These are phyloP conservation scores for Craseonycteris thonglongyai DNA, from an alignment of 2,113 vertebrate species.

Conservation along the genomic window DNA sequence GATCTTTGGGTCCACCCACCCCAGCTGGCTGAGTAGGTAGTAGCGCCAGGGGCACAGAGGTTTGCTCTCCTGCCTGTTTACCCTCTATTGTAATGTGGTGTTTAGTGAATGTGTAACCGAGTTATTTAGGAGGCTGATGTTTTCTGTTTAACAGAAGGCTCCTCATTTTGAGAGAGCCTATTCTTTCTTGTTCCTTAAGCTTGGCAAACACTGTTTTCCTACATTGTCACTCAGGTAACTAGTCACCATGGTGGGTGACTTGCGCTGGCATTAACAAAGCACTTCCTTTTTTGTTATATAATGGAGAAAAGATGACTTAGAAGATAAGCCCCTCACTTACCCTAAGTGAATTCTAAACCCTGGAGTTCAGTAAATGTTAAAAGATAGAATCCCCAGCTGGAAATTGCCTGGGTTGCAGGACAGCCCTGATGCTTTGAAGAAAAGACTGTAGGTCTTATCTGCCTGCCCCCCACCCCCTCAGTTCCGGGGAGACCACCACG, in stretches of 20 bases:
- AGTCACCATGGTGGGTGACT: background rate
- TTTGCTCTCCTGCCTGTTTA: background rate
- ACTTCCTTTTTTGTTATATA: background rate
- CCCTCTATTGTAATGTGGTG: fast-evolving
- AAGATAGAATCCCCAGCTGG: background rate
- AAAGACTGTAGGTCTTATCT: background rate
- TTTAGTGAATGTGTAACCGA: background rate
- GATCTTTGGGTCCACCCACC: too few species aligned
- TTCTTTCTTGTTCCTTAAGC: background rate
- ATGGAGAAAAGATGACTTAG: background rate
- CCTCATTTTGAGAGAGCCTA: background rate
- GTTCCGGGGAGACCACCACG: fast-evolving
- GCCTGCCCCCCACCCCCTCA: too few species aligned
- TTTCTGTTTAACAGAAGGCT: background rate
- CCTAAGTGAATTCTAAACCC: background rate
- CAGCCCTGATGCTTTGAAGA: background rate
- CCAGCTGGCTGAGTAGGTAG: background rate
- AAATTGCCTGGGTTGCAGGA: background rate
- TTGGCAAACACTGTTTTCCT: background rate
- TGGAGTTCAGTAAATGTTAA: background rate
- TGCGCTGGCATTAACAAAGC: background rate
- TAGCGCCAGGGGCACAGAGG: background rate
- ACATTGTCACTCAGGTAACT: background rate
- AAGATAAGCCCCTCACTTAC: background rate
- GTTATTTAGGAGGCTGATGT: background rate